Evolutionary conservation across 2,797 vertebrate species (phyloP), one percentile per base, ranked within the genome.

Genomic region (Anguilla marmorata): DNA sequence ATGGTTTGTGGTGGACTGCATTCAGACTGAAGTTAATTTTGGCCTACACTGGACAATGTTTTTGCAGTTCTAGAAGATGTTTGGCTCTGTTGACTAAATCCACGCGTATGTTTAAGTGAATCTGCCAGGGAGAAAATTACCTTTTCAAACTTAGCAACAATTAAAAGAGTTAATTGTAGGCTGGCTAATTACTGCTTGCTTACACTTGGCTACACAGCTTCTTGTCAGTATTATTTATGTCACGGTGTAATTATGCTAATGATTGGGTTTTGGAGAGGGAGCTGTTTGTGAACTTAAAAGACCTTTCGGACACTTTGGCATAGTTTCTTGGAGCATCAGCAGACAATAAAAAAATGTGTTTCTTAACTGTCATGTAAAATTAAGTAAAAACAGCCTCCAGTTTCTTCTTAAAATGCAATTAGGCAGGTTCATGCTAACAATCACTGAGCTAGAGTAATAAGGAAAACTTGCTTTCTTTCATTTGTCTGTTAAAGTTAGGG

Each of bases 101-200:
- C 6, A 6, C 16, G 14, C 45, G 33, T 14, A 41, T 21, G 16
- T 79, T 41, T 45, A 37, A 41, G 74, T 41, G 69, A 74, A 74
- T 74, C 69, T 74, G 30, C 14, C 9, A 74, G 69, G 69, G 12
- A 37, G 9, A 74, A 74, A 74, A 41, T 41, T 79, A 79, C 12
- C 74, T 79, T 79, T 45, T 79, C 74, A 41, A 79, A 79, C 33
- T 79, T 33, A 79, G 74, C 12, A 79, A 79, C 74, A 79, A 79
- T 37, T 79, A 41, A 79, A 5, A 79, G 33, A 21, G 12, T 14
- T 79, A 79, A 79, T 33, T 79, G 16, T 14, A 41, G 12, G 33
- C 74, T 41, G 33, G 33, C 2, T 79, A 79, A 79, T 79, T 79
- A 21, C 74, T 45, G 37, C 74, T 79, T 45, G 12, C 37, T 79